Evolutionary conservation across 1,140 invertebrate genomes (phyloP), one percentile per base, ranked within the genome.

Genomic region (Neodiprion fabricii): DNA sequence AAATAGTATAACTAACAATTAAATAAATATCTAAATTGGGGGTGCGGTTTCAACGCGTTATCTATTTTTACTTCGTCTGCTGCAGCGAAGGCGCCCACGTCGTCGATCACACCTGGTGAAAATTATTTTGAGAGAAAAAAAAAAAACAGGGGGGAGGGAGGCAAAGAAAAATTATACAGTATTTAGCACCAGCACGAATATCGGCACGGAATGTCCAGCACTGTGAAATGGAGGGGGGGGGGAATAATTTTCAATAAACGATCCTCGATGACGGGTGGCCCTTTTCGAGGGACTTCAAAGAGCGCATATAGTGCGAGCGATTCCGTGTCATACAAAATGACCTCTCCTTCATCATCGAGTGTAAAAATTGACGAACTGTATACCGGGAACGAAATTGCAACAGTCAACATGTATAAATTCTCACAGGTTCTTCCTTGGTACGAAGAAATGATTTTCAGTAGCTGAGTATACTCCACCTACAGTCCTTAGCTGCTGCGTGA

Each of bases 11-110:
- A 65, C 67, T 69, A 69, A 69, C 21, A 69, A 69, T 23, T 21
- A 47, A 69, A 69, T 69, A 69, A 69, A 69, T 69, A 69, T 69
- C 12, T 69, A 69, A 47, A 69, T 65, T 65, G 12, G 67, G 40
- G 21, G 67, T 69, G 28, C 28, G 40, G 67, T 47, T 21, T 14
- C 11, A 12, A 12, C 67, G 21, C 67, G 40, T 28, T 14, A 40
- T 40, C 5, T 40, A 40, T 40, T 40, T 40, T 40, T 40, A 40
- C 28, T 40, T 61, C 53, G 53, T 12, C 11, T 17, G 11, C 53
- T 17, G 53, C 53, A 61, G n/a, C 53, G 53, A 12, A 61, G 28
- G 53, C 53, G 53, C 53, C 53, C 53, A 5, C 53, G 11, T 4
- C 11, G 11, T 61, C 28, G 1, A 40, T 17, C 53, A 61, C 53